These are phyloP conservation scores for Tangara arthus DNA, from an alignment of 2,797 vertebrate species.

Conservation along the genomic window DNA sequence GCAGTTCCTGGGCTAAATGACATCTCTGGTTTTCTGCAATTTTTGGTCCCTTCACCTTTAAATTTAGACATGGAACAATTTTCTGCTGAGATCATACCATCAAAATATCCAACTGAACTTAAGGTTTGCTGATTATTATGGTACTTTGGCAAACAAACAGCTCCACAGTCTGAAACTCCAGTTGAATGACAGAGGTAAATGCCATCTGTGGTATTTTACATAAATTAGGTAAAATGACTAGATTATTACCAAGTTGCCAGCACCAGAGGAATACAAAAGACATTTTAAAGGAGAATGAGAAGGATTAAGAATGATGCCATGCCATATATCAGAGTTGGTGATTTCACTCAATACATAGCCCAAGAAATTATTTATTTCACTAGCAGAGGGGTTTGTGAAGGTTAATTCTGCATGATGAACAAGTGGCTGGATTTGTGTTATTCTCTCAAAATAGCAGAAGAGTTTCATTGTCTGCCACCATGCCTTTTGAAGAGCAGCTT, in stretches of 20 bases:
- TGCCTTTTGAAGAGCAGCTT: not conserved
- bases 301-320: not conserved
- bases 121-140: not conserved
- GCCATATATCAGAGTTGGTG: not conserved
- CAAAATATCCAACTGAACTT: not conserved
- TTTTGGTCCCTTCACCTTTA: not conserved
- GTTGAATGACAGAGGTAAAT: not conserved
- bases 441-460: not conserved
- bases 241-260: not conserved
- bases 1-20: not conserved
- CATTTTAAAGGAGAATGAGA: not conserved
- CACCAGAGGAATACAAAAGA: not conserved
- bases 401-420: not conserved
- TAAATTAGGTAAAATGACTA: not conserved
- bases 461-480: not conserved
- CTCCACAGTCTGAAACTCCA: not conserved
- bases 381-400: not conserved
- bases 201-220: not conserved
- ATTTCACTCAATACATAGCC: not conserved
- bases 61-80: not conserved
- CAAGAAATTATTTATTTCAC: not conserved
- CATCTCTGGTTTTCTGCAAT: not conserved
- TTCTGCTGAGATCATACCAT: not conserved
- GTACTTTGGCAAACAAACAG: not conserved
- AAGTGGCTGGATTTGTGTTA: not conserved